Percentiles rank a stretch among this genome's conserved stretches.
These are phyloP conservation scores for Chymomyza procnemis DNA, from an alignment of 2,888 invertebrate genomes.

Conservation along the genomic window DNA sequence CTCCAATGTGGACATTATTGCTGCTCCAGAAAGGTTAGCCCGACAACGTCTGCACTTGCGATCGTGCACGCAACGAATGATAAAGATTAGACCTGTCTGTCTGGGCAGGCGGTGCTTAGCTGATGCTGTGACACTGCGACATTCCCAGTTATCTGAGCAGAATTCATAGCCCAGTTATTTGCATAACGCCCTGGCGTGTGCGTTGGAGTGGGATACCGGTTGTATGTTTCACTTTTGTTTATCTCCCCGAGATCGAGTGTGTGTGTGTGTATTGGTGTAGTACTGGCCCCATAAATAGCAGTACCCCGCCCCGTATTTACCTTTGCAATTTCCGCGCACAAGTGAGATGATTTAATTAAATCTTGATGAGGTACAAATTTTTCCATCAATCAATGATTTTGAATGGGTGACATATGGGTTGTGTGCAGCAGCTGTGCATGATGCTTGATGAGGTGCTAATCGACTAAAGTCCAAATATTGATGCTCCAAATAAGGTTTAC, in stretches of 20 bases:
- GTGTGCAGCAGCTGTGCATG: not conserved
- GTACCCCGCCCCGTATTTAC: constrained; percentile 32
- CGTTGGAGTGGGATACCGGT: constrained; percentile 60
- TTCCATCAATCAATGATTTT: constrained; percentile 54
- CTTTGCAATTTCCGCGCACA: constrained; percentile 27
- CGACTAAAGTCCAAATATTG: constrained; percentile 30
- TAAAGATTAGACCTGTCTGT: constrained; percentile 25
- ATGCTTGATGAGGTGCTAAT: not conserved
- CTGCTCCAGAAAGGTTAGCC: not conserved
- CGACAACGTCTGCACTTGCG: not conserved
- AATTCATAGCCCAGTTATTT: constrained; percentile 33
- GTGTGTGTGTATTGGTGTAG: constrained; percentile 1
- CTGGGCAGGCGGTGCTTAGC: constrained; percentile 31
- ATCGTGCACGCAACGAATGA: constrained; percentile 25
- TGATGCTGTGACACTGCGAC: constrained; percentile 49
- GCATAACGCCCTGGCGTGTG: constrained; percentile 56
- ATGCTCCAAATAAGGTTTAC: not conserved
- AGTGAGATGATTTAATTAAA: constrained; percentile 25
- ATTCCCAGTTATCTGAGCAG: constrained; percentile 52
- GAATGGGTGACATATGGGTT: not conserved
- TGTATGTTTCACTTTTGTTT: constrained; percentile 54
- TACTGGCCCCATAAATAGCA: constrained; percentile 41
- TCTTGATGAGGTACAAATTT: constrained; percentile 54
- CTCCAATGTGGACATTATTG: constrained; percentile 68
- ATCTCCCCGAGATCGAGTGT: constrained; percentile 23